Evolutionary conservation across 2,888 invertebrate species (phyloP).

Genomic region (Noctua fimbriata): DNA sequence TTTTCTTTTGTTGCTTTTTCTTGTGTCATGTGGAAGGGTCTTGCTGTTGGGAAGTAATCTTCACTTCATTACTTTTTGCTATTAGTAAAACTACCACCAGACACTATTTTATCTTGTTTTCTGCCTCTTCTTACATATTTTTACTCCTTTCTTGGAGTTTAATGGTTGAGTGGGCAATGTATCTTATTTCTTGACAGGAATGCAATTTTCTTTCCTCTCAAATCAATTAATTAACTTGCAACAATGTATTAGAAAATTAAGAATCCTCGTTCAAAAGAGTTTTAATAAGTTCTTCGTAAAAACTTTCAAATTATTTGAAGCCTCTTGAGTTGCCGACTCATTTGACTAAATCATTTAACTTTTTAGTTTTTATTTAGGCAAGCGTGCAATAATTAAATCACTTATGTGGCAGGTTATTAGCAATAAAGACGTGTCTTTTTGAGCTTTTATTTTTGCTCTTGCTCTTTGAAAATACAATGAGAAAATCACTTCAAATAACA

Average conservation of each 20-base stretch:
- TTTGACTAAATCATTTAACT: slow-evolving; percentile 42
- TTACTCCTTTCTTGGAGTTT: not conserved
- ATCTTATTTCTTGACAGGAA: slow-evolving; percentile 34
- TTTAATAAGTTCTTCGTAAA: slow-evolving; percentile 48
- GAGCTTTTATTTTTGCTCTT: not conserved
- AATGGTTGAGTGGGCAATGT: slow-evolving; percentile 1
- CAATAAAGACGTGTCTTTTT: slow-evolving; percentile 10
- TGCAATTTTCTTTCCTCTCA: slow-evolving; percentile 6
- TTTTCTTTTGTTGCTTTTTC: slow-evolving; percentile 9
- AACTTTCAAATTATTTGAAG: slow-evolving; percentile 29
- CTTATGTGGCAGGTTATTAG: slow-evolving; percentile 13
- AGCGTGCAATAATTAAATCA: slow-evolving; percentile 42
- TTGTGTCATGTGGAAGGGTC: slow-evolving; percentile 15
- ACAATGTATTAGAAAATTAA: slow-evolving; percentile 51
- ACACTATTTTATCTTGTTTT: not conserved
- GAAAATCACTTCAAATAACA: not conserved
- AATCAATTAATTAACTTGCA: slow-evolving; percentile 25
- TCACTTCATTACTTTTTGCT: not conserved
- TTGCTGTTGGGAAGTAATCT: not conserved
- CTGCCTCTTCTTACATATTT: not conserved
- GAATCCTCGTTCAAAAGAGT: slow-evolving; percentile 8
- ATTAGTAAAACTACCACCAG: too few species aligned
- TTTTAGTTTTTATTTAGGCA: slow-evolving; percentile 43
- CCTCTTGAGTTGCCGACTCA: slow-evolving; percentile 44
- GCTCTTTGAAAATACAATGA: not conserved